These are phyloP conservation scores for Oryzias curvinotus DNA, from an alignment of 2,113 vertebrate species.

Conservation along the genomic window DNA sequence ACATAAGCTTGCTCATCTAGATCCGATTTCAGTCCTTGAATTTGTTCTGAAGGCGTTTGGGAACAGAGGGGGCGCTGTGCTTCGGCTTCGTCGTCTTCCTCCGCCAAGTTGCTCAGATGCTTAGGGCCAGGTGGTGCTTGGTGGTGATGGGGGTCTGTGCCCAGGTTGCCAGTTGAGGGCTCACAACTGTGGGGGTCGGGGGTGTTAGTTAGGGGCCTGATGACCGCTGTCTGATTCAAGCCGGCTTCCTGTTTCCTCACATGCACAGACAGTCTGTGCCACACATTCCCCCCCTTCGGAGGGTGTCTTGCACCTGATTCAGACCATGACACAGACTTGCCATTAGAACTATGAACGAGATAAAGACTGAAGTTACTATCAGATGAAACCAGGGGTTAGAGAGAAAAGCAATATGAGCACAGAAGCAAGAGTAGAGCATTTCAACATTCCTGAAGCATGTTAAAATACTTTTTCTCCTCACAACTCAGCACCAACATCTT, in stretches of 20 bases:
- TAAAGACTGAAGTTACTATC: conserved; percentile 86
- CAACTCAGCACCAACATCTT: conserved; percentile 40
- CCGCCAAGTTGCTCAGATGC: conserved; percentile 85
- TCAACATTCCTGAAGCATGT: conserved; percentile 67
- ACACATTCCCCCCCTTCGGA: conserved; percentile 92
- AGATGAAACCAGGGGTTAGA: conserved; percentile 58
- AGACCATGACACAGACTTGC: conserved; percentile 99
- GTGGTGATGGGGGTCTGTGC: conserved; percentile 85
- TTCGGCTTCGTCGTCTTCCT: conserved; percentile 80
- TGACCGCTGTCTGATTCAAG: conserved; percentile 98
- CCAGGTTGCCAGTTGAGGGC: conserved; percentile 73
- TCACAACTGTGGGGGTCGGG: conserved; percentile 76
- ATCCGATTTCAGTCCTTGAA: conserved; percentile 65
- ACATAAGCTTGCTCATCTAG: conserved; percentile 72
- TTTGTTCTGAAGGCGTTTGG: conserved; percentile 77
- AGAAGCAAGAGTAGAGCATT: conserved; percentile 66
- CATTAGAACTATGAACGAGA: conserved; percentile 99
- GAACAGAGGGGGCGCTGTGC: conserved; percentile 63
- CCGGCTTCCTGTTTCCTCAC: conserved; percentile 95
- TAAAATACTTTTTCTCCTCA: conserved; percentile 52
- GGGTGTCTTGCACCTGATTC: conserved; percentile 98
- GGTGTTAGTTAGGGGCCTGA: conserved; percentile 99
- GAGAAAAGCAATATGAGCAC: conserved; percentile 56
- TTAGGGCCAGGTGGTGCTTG: conserved; percentile 85
- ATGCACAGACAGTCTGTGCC: conserved; percentile 99